Conservation (phyloP, 2,797 vertebrate genomes). For the Silurus aristotelis region DNA sequence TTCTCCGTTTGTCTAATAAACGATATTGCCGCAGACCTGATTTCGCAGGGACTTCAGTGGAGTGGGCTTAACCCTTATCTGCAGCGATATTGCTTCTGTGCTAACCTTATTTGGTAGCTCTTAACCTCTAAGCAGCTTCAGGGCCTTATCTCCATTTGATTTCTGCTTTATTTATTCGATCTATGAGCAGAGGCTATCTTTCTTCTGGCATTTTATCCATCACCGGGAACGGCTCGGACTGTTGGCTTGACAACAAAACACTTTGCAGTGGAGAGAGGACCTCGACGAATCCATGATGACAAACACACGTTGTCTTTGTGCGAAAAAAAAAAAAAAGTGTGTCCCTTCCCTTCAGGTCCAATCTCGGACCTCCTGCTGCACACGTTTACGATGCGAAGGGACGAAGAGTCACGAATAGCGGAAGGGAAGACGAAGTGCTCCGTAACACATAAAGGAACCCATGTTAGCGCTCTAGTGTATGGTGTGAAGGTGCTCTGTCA, state of each 20-base stretch:
- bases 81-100: conserved; percentile 34
- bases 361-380: conserved; percentile 4
- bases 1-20: neutral
- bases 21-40: conserved; percentile 29
- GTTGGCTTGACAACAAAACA: conserved; percentile 26
- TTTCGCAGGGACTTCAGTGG: conserved; percentile 30
- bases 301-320: conserved; percentile 16
- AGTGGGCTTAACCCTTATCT: conserved; percentile 41
- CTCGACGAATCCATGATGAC: conserved; percentile 36
- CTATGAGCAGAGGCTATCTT: conserved; percentile 48
- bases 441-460: neutral
- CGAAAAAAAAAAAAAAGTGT: neutral
- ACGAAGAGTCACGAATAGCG: neutral
- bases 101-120: conserved; percentile 49
- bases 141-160: conserved; percentile 40
- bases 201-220: conserved; percentile 52
- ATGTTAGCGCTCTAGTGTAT: neutral
- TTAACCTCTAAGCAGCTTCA: conserved; percentile 49
- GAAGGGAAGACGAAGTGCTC: conserved; percentile 1
- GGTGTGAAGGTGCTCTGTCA: conserved; percentile 36
- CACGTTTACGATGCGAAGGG: neutral
- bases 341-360: neutral
- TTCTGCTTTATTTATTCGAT: conserved; percentile 55
- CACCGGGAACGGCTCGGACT: conserved; percentile 27
- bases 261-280: neutral